These are phyloP conservation scores for Phyllopteryx taeniolatus DNA, from an alignment of 2,113 vertebrate genomes.

Conservation along the genomic window DNA sequence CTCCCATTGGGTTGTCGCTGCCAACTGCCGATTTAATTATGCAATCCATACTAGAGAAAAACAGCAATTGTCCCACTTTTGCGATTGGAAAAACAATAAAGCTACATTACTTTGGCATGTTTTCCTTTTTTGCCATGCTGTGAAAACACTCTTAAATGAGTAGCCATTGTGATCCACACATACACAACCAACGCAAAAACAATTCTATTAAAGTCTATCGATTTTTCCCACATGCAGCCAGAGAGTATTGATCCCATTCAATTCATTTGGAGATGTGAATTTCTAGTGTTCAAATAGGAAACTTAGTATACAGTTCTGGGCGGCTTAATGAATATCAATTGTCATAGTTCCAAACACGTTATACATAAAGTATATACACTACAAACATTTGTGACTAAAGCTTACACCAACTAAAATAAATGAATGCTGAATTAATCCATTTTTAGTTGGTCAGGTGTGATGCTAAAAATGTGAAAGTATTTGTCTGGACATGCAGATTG, in stretches of 20 bases:
- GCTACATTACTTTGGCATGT: background rate
- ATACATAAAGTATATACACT: background rate
- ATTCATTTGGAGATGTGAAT: conserved; percentile 1
- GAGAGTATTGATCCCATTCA: conserved; percentile 1
- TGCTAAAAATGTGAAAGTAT: too few relatives aligned
- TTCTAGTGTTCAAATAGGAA: background rate
- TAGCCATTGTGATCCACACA: background rate
- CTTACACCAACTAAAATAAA: too few relatives aligned
- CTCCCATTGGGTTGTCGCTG: background rate
- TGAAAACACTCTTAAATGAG: conserved; percentile 3
- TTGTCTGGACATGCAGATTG: too few relatives aligned
- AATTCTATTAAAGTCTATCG: conserved; percentile 4
- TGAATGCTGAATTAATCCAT: too few relatives aligned
- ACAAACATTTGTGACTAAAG: too few relatives aligned
- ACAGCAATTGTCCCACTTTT: background rate
- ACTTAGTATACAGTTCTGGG: background rate
- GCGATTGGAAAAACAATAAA: conserved; percentile 7
- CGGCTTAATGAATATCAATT: background rate
- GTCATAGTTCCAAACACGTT: background rate
- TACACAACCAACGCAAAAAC: background rate
- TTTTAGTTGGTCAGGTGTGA: too few relatives aligned
- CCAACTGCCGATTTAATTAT: background rate
- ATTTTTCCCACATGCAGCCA: conserved; percentile 7
- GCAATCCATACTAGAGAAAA: background rate
- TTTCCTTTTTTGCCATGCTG: background rate